These are phyloP conservation scores for Hololepta plana DNA, from an alignment of 2,888 invertebrate genomes.

Conservation along the genomic window DNA sequence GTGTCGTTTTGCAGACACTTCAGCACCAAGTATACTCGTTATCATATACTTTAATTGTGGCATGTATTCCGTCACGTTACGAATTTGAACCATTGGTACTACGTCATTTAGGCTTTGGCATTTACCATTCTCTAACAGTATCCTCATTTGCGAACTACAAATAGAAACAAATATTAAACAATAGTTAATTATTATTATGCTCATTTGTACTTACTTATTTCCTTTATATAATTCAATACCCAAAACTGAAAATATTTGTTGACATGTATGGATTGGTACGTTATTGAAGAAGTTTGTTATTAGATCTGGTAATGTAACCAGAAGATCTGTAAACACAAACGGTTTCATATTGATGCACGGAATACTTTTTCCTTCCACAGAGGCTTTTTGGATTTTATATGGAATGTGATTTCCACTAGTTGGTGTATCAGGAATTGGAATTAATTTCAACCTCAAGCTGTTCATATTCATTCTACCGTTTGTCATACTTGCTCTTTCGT, in stretches of 20 bases:
- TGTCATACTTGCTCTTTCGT: constrained; percentile 22
- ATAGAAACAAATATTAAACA: constrained; percentile 2
- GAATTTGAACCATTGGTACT: constrained; percentile 63
- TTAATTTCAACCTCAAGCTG: constrained; percentile 41
- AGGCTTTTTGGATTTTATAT: constrained; percentile 64
- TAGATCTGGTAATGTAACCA: constrained; percentile 69
- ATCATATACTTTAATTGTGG: constrained; percentile 78
- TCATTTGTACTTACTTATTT: constrained; percentile 49
- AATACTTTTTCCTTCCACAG: constrained; percentile 64
- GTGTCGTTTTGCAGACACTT: constrained; percentile 31
- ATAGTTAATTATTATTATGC: not conserved
- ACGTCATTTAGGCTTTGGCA: constrained; percentile 51
- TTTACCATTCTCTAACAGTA: constrained; percentile 59
- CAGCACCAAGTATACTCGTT: constrained; percentile 27
- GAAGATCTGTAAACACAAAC: constrained; percentile 59
- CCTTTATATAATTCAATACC: constrained; percentile 65
- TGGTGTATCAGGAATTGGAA: constrained; percentile 51
- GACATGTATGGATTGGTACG: constrained; percentile 53
- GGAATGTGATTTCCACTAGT: constrained; percentile 45
- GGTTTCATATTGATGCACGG: constrained; percentile 79
- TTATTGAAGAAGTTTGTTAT: constrained; percentile 65
- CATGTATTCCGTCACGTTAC: constrained; percentile 71
- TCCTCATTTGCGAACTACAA: constrained; percentile 43
- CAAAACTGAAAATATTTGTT: constrained; percentile 64
- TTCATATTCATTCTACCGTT: constrained; percentile 19